Evolutionary conservation across 2,113 vertebrate genomes (phyloP), one percentile per base, ranked within the genome.

Genomic region (Amblyornis subalaris): DNA sequence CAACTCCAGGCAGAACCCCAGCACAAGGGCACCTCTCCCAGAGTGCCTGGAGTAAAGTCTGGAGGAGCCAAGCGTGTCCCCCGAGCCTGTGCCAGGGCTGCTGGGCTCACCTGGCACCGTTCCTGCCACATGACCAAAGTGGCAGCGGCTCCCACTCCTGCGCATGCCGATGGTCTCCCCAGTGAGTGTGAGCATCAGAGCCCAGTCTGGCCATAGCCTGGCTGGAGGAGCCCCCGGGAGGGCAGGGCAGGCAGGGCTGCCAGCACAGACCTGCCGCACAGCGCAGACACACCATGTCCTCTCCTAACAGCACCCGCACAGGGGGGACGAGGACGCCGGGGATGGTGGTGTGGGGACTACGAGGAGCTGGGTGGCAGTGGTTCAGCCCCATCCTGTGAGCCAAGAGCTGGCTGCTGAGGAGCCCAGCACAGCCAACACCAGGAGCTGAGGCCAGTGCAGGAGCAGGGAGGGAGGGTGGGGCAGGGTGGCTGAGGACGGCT

Each of bases 331-430:
- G 70, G 47, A 51, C 6, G 3, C 79, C 13, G 53, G 67, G 70
- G 50, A 23, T 14, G 51, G 72, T 5, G 14, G 57, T 14, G 1
- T 0, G 7, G 69, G 24, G 81, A 60, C 7, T 6, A 3, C 2
- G 53, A 77, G 45, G 47, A 70, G 82, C 23, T 16, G 71, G 10
- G 65, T 93, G 89, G 95, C 90, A 72, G 14, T 5, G 7, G 9
- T 80, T 89, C 95, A 96, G 60, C 42, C 77, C 36, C 60, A 5
- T 50, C 40, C 74, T 35, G 14, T 1, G 50, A 87, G 79, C 89
- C 89, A 95, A 95, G 92, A 95, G 91, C 89, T 93, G 88, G 96
- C 94, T 95, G 88, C 73, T 0, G 24, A 70, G 28, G 35, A 90
- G 82, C 73, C 24, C 22, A 0, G 85, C 88, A 16, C 11, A 1